Evolutionary conservation across 2,113 vertebrate species (phyloP), one percentile per base, ranked within the genome.

Genomic region (Menura novaehollandiae): DNA sequence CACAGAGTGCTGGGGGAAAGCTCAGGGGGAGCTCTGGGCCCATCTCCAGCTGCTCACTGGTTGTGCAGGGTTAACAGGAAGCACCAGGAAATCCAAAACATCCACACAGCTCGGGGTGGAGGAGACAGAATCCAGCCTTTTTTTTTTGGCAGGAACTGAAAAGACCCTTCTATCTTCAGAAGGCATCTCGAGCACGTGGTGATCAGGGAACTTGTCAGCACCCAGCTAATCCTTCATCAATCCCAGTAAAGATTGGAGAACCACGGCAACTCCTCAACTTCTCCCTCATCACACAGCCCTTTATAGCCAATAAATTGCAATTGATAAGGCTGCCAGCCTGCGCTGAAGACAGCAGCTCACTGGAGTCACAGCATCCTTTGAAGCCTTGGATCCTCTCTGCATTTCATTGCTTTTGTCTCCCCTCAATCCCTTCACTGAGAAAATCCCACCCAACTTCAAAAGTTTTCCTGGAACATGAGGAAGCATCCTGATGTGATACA

Each of bases 181-280:
- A 87, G 44, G 15, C 10, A 43, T 44, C 35, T 43, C 15, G 55
- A 91, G 93, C 27, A 5, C 1, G 1, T 15, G 55, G 33, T 30
- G 71, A 11, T 17, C 67, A 51, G 66, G 14, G 32, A 53, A 37
- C 35, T 39, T 26, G n/a, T 27, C 27, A 78, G 75, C 85, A 88
- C 32, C 13, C 35, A 46, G 44, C 64, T 19, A 43, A 66, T 13
- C 39, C 69, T 56, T 58, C 63, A 30, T 4, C 59, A n/a, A 16
- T 7, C 47, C 66, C 53, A 55, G 7, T 0, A 11, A 1, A 4
- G 4, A 30, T 1, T 37, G 32, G 62, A 68, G 8, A 64, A 33
- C 14, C 13, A 88, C 0, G 0, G 43, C 30, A 28, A 72, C 87
- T 62, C 58, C 49, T 27, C 77, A 24, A 1, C 28, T 73, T 41